phyloP scores from a whole-genome alignment of 1,140 invertebrate genomes.

The Bombus polaris region DNA sequence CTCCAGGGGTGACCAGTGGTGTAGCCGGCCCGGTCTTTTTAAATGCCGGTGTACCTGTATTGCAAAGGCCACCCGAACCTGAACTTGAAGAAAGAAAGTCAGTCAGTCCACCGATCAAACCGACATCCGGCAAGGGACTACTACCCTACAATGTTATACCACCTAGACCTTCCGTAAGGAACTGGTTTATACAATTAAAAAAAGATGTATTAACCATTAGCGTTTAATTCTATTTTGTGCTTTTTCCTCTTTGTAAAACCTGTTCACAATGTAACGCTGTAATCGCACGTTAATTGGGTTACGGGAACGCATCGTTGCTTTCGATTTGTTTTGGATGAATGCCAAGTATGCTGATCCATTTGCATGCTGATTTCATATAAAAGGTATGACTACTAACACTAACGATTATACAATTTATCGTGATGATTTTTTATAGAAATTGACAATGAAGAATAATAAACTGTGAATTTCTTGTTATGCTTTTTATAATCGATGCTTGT shows the following conservation, averaged over 20 bases:
- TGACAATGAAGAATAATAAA: neutral
- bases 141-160: constrained; percentile 95
- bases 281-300: constrained; percentile 48
- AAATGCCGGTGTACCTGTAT: constrained; percentile 75
- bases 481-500: neutral
- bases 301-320: constrained; percentile 43
- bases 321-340: constrained; percentile 45
- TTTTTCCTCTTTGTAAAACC: neutral
- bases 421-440: neutral
- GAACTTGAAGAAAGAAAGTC: constrained; percentile 69
- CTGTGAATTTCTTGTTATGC: neutral
- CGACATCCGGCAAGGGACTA: constrained; percentile 87
- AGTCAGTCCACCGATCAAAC: constrained; percentile 76
- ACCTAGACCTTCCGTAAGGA: constrained; percentile 86
- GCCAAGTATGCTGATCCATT: constrained; percentile 27
- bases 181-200: neutral
- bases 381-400: neutral
- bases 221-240: neutral
- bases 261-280: neutral
- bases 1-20: constrained; percentile 81
- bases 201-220: no score
- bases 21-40: constrained; percentile 80
- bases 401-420: neutral
- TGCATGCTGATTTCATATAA: constrained; percentile 51
- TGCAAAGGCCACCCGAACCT: constrained; percentile 74